Evolutionary conservation across 2,888 invertebrate genomes (phyloP).

Genomic region (Druceiella hillmani): DNA sequence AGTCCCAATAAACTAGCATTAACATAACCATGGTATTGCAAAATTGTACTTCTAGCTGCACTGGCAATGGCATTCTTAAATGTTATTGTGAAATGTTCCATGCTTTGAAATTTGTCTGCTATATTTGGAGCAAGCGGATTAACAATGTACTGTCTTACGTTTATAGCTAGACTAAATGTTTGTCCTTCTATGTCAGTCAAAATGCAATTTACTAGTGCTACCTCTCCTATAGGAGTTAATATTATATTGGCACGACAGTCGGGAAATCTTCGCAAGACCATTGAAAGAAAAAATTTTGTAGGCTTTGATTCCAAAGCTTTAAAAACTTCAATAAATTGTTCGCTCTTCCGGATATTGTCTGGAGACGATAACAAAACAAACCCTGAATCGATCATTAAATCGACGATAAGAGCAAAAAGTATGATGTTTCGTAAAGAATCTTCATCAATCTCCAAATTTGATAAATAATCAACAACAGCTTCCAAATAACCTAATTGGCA

Average conservation of each 20-base stretch:
- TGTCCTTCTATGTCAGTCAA: slow-evolving; percentile 34
- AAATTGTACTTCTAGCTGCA: slow-evolving; percentile 51
- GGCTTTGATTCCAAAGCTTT: too few relatives aligned
- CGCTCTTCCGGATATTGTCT: too few relatives aligned
- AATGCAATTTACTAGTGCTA: slow-evolving; percentile 35
- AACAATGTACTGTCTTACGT: slow-evolving; percentile 38
- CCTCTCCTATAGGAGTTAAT: slow-evolving; percentile 36
- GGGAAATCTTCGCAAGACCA: slow-evolving; percentile 33
- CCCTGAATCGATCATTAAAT: too few relatives aligned
- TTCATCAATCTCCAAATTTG: too few relatives aligned
- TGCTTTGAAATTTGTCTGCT: slow-evolving; percentile 37
- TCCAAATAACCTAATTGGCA: too few relatives aligned
- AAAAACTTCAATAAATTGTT: too few relatives aligned
- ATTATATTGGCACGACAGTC: slow-evolving; percentile 33
- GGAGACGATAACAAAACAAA: too few relatives aligned
- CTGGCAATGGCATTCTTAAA: slow-evolving; percentile 51
- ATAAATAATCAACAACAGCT: too few relatives aligned
- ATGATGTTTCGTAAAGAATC: too few relatives aligned
- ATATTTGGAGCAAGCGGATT: slow-evolving; percentile 35
- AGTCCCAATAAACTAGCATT: slow-evolving; percentile 44
- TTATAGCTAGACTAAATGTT: slow-evolving; percentile 40
- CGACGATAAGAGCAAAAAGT: too few relatives aligned
- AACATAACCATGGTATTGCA: slow-evolving; percentile 41
- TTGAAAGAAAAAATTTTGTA: too few relatives aligned
- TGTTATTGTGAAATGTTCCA: slow-evolving; percentile 42